Base-by-base conservation (phyloP, 2,888 invertebrate species). In the Cosmia trapezina region DNA sequence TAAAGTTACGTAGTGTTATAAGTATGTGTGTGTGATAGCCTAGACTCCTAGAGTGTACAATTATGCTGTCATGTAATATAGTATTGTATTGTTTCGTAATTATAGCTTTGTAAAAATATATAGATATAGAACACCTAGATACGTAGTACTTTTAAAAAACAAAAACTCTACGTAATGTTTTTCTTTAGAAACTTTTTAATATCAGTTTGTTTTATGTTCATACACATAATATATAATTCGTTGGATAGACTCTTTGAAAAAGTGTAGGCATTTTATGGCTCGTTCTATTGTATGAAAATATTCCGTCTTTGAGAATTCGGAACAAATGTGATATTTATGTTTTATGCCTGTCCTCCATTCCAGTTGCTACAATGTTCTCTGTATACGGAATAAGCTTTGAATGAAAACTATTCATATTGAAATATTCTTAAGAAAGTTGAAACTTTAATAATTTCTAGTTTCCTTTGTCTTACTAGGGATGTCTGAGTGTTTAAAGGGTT, bases 321-420 rank as follows among this genome's bases (percentile, higher is more conserved):
- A 61, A 70, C 67, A 62, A 68, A 83, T 61, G 49, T 66, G 65
- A 63, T 64, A 70, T 71, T 83, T 75, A 63, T 80, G 54, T 76
- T 67, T 75, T 60, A 76, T 54, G 56, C 41, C 41, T 62, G 65
- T 49, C 64, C 22, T 61, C 49, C 60, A 67, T 81, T 75, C 69
- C 68, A 67, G 14, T 74, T 57, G 60, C 56, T 67, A 33, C 54
- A 62, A 22, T 66, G 83, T 59, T 51, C 33, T 72, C 45, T 57
- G 49, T 59, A 65, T 54, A 59, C 19, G 12, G 28, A 80, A 80
- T 65, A 68, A 28, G 14, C 41, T 79, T 67, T 60, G n/a, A 61
- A 79, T 51, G 64, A 64, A 68, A 79, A 79, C 47, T 61, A 64
- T 83, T 63, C 37, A 57, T 4, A 71, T 65, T 67, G 43, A 73